Conservation (phyloP, 2,888 invertebrate species). For the Odontocolon sp. region DNA sequence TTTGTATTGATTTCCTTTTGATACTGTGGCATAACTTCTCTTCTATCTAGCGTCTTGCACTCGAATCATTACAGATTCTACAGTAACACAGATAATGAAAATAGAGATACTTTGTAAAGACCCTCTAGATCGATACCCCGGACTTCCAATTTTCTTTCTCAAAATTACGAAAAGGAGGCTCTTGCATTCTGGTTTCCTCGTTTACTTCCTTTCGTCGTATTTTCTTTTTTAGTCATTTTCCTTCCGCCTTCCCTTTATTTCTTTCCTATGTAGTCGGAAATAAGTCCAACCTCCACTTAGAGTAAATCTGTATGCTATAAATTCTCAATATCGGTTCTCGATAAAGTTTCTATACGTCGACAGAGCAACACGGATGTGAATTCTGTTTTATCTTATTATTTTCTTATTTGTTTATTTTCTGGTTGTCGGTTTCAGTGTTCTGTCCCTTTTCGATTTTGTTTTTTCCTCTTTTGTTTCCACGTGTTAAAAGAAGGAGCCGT, state of each 20-base stretch:
- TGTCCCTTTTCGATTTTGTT: neutral
- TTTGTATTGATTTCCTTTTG: neutral
- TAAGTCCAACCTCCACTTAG: slow-evolving; percentile 42
- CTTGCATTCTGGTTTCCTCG: slow-evolving; percentile 9
- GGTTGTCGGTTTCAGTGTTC: neutral
- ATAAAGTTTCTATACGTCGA: slow-evolving; percentile 43
- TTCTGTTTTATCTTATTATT: slow-evolving; percentile 15
- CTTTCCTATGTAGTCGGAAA: neutral
- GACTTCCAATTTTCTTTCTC: slow-evolving; percentile 55
- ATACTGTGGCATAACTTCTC: slow-evolving; percentile 20
- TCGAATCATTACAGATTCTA: slow-evolving; percentile 49
- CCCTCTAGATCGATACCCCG: slow-evolving; percentile 50
- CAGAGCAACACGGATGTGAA: neutral
- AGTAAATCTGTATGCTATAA: slow-evolving; percentile 55
- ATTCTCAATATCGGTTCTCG: slow-evolving; percentile 56
- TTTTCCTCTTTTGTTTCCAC: neutral
- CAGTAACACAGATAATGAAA: slow-evolving; percentile 34
- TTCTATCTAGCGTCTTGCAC: slow-evolving; percentile 57
- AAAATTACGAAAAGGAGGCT: slow-evolving; percentile 34
- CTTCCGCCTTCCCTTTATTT: neutral
- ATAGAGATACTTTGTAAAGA: slow-evolving; percentile 50
- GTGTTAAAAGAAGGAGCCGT: too few species aligned
- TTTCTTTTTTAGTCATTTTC: slow-evolving; percentile 8
- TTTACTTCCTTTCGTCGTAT: neutral
- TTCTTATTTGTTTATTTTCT: slow-evolving; percentile 5